These are phyloP conservation scores for Datnioides undecimradiatus DNA, from an alignment of 2,113 vertebrate genomes.

Conservation along the genomic window DNA sequence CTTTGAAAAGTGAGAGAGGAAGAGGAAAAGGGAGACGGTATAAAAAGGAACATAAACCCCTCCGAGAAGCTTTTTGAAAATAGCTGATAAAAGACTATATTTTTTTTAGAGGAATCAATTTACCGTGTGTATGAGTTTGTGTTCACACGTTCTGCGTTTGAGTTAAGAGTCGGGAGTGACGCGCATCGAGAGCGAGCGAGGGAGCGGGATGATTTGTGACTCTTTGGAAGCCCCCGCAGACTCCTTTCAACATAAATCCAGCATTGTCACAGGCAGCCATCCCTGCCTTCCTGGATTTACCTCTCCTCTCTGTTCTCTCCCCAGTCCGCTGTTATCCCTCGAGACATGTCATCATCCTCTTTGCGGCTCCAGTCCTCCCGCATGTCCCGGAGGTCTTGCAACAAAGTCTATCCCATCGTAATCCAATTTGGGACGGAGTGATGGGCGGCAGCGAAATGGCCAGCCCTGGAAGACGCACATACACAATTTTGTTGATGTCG, in stretches of 20 bases:
- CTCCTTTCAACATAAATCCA: slow-evolving; percentile 53
- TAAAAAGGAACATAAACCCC: slow-evolving; percentile 50
- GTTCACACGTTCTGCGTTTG: slow-evolving; percentile 37
- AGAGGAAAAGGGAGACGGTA: background rate
- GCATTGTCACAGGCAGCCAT: slow-evolving; percentile 25
- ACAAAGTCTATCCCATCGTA: slow-evolving; percentile 30
- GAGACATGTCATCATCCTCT: slow-evolving; percentile 47
- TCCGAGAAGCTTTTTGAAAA: slow-evolving; percentile 35
- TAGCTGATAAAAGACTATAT: slow-evolving; percentile 38
- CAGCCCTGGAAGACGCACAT: slow-evolving; percentile 11
- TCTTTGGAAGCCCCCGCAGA: slow-evolving; percentile 21
- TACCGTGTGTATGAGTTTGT: slow-evolving; percentile 25
- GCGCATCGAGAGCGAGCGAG: background rate
- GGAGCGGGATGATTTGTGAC: slow-evolving; percentile 31
- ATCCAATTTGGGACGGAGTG: slow-evolving; percentile 58
- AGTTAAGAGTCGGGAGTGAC: slow-evolving; percentile 7
- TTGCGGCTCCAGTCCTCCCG: slow-evolving; percentile 23
- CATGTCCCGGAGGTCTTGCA: slow-evolving; percentile 12
- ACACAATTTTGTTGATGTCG: slow-evolving; percentile 36
- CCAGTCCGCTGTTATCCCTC: slow-evolving; percentile 41
- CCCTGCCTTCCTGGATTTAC: slow-evolving; percentile 21
- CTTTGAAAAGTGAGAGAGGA: slow-evolving; percentile 42
- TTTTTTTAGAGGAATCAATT: slow-evolving; percentile 56
- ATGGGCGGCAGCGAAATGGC: slow-evolving; percentile 41
- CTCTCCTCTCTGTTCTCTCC: slow-evolving; percentile 26